Evolutionary conservation across 2,797 vertebrate species (phyloP), one percentile per base, ranked within the genome.

Genomic region (Melopsittacus undulatus): DNA sequence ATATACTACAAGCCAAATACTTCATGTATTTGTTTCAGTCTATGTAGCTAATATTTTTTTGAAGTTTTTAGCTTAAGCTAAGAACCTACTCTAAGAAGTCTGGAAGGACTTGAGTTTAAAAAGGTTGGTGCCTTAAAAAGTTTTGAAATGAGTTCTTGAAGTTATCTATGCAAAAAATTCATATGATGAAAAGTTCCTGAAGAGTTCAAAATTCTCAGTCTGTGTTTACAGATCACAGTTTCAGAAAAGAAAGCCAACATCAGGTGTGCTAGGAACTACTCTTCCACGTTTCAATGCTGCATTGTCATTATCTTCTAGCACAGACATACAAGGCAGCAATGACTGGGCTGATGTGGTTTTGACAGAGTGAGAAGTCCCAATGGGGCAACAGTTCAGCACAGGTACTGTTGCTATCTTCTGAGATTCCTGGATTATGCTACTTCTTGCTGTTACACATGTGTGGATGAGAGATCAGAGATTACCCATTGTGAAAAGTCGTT

Each of bases 401-500:
- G 51, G 94, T 77, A 64, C 64, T 77, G 29, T 67, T 83, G n/a
- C 68, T 92, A 77, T 51, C 34, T 92, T 79, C 78, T 94, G 56
- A 89, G 48, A 94, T 84, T 93, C 78, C 52, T 91, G 79, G 72
- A 96, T 95, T 94, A 93, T 85, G 52, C 57, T 72, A 36, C 62
- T 87, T 80, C 56, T 89, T 62, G 61, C 87, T 87, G 56, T 87
- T 95, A 94, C 82, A 79, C 93, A 80, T 83, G 83, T 74, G 78
- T 87, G 93, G 82, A 94, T 92, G 75, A 91, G 78, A 95, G 93
- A 97, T 95, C 95, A 92, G 92, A 93, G 78, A 11, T 92, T 80
- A 89, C n/a, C 22, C 89, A 85, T 90, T 95, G 92, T 92, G 89
- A 94, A 94, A 95, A 92, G 51, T 21, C 83, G 89, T 93, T 95